These are phyloP conservation scores for Ciconia nigra DNA, from an alignment of 2,797 vertebrate species.

Conservation along the genomic window DNA sequence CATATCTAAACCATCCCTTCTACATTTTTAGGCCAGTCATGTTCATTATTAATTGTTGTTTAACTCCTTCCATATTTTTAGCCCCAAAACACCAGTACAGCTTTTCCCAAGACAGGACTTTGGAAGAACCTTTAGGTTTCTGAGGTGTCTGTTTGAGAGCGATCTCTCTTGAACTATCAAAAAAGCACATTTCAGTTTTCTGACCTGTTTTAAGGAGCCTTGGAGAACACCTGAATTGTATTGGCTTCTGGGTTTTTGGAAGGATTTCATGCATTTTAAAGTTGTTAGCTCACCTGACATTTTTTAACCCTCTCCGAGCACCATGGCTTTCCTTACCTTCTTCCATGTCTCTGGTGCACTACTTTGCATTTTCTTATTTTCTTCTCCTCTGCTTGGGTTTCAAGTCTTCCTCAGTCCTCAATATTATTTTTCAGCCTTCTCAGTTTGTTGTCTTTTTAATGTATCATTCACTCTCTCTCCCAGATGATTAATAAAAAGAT, in stretches of 20 bases:
- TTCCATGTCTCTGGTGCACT: not conserved
- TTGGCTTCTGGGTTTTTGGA: not conserved
- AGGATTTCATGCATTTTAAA: not conserved
- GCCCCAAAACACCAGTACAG: not conserved
- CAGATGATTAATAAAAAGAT: constrained; percentile 33
- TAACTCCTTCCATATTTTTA: not conserved
- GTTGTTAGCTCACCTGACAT: not conserved
- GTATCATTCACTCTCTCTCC: not conserved
- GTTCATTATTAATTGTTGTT: not conserved
- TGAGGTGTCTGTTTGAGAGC: not conserved
- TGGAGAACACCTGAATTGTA: not conserved
- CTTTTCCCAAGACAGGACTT: not conserved
- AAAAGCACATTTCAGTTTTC: not conserved
- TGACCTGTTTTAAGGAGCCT: not conserved
- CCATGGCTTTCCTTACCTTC: not conserved
- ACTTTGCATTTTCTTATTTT: not conserved
- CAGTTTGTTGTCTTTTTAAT: not conserved
- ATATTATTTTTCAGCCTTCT: not conserved
- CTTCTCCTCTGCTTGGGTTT: not conserved
- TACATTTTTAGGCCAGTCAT: accelerated
- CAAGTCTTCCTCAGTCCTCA: not conserved
- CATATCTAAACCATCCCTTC: not conserved
- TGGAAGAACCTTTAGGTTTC: not conserved
- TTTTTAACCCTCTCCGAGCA: not conserved
- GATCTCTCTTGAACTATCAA: not conserved